Evolutionary conservation across 2,113 vertebrate species (phyloP).

Genomic region (Chrysemys picta): DNA sequence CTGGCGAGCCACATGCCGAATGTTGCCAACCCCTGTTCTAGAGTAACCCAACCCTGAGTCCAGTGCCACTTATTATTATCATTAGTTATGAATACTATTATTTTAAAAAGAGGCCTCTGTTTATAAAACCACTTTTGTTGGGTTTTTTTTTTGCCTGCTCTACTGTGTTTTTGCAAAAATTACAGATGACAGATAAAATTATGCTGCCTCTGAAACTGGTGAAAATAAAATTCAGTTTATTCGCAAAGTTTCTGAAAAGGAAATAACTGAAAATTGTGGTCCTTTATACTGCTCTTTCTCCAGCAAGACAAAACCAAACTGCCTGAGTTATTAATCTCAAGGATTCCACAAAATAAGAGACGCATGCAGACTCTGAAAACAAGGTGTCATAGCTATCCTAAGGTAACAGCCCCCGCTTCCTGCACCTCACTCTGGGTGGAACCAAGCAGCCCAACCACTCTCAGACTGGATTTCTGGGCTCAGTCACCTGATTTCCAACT

Average conservation of each 20-base stretch:
- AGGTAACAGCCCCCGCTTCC: background rate
- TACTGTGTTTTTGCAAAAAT: slow-evolving; percentile 37
- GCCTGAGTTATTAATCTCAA: background rate
- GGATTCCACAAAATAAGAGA: background rate
- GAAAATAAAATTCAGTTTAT: slow-evolving; percentile 41
- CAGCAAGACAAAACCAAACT: background rate
- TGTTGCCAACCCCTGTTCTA: background rate
- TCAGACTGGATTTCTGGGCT: background rate
- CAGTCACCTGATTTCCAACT: background rate
- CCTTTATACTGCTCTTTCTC: background rate
- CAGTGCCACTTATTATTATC: slow-evolving; percentile 22
- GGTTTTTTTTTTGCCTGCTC: slow-evolving; percentile 5
- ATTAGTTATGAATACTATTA: slow-evolving; percentile 43
- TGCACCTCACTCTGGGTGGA: background rate
- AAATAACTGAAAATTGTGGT: slow-evolving; percentile 44
- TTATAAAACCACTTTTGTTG: slow-evolving; percentile 32
- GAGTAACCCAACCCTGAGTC: background rate
- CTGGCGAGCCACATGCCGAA: too few relatives aligned
- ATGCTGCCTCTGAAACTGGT: slow-evolving; percentile 41
- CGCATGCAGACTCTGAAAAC: background rate
- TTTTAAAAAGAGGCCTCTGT: slow-evolving; percentile 11
- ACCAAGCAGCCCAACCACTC: background rate
- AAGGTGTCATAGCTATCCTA: background rate
- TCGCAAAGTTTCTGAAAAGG: slow-evolving; percentile 25
- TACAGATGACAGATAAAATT: slow-evolving; percentile 50